These are phyloP conservation scores for Circaetus gallicus DNA, from an alignment of 2,113 vertebrate species.

Conservation along the genomic window DNA sequence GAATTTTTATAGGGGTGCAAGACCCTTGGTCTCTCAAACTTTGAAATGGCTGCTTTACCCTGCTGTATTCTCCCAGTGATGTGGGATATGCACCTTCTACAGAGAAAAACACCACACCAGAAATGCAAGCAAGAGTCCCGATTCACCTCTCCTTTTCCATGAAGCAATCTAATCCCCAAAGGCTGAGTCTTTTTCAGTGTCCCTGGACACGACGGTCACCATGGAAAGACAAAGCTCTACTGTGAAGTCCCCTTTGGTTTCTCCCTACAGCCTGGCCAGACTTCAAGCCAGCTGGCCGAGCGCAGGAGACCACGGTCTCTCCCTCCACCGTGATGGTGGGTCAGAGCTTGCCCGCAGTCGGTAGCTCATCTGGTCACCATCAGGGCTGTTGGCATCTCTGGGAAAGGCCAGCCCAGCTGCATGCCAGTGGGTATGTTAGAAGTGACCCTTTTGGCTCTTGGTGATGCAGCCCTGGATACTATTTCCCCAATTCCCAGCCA, in stretches of 20 bases:
- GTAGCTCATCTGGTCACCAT: neutral
- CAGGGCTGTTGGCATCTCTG: neutral
- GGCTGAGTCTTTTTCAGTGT: neutral
- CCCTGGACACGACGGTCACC: neutral
- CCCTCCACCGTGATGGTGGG: neutral
- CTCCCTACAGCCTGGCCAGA: neutral
- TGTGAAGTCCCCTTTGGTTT: neutral
- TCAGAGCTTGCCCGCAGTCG: neutral
- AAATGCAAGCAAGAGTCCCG: neutral
- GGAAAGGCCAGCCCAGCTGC: neutral
- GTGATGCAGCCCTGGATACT: neutral
- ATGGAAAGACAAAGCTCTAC: neutral
- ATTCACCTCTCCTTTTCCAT: neutral
- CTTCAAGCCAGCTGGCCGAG: neutral
- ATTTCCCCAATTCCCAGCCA: neutral
- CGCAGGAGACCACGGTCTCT: neutral
- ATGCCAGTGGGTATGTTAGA: accelerated
- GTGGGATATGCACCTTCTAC: neutral
- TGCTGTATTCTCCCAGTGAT: accelerated
- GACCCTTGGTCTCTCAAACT: too few relatives aligned
- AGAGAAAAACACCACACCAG: accelerated
- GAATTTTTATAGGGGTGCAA: neutral
- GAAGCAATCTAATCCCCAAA: neutral
- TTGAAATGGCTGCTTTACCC: neutral
- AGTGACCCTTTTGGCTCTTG: neutral